These are phyloP conservation scores for Platorchestia sp. DNA, from an alignment of 1,140 invertebrate genomes.

Conservation along the genomic window DNA sequence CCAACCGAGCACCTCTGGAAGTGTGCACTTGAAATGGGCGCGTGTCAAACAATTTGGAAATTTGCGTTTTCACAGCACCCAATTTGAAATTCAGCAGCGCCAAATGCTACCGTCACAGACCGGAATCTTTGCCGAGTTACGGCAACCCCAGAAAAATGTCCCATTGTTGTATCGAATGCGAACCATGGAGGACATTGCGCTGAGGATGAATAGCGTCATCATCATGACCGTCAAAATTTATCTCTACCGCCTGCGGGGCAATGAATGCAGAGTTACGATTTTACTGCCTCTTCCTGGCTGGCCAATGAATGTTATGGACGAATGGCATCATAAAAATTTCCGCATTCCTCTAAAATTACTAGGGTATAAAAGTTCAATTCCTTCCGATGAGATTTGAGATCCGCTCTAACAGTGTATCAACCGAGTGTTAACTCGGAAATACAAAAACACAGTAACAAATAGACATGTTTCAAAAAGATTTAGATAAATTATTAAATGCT, in stretches of 20 bases:
- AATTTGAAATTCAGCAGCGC: background rate
- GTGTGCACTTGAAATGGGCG: background rate
- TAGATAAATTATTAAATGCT: background rate
- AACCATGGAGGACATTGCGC: background rate
- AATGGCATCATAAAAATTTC: background rate
- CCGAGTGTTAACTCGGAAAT: background rate
- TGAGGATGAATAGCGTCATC: slow-evolving; percentile 23
- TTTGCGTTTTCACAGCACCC: background rate
- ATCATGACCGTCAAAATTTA: slow-evolving; percentile 39
- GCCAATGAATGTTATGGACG: background rate
- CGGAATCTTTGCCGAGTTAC: background rate
- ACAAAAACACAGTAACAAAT: background rate
- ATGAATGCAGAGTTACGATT: slow-evolving; percentile 20
- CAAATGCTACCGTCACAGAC: background rate
- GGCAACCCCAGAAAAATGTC: background rate
- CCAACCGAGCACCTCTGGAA: background rate
- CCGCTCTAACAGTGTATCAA: background rate
- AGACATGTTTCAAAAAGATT: background rate
- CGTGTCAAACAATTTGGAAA: background rate
- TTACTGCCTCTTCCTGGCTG: slow-evolving; percentile 7
- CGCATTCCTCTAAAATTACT: background rate
- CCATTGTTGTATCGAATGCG: slow-evolving; percentile 26
- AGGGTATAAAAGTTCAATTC: background rate
- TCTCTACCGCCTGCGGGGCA: background rate
- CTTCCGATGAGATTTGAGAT: background rate